Conservation (phyloP, 23 tunicate species). For the Halocynthia aurantium region DNA sequence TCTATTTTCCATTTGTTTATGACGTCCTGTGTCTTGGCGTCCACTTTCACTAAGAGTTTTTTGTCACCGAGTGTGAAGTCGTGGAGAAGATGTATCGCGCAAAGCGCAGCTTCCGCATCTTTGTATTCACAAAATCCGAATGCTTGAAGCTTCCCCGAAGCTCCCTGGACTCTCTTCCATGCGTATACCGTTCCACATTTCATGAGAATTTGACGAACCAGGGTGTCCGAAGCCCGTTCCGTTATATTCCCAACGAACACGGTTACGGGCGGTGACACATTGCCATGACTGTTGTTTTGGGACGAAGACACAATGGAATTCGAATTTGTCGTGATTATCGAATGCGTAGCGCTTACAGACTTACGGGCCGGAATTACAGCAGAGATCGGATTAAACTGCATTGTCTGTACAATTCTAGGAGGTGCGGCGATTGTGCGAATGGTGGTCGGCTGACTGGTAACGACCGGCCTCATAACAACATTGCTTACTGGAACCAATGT, state of each 20-base stretch:
- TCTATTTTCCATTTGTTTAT: constrained; percentile 94
- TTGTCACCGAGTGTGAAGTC: constrained; percentile 73
- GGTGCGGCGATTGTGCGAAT: constrained; percentile 30
- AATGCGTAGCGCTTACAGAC: constrained; percentile 17
- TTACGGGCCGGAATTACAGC: background rate
- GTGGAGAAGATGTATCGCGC: constrained; percentile 82
- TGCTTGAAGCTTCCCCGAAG: constrained; percentile 91
- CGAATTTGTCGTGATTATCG: constrained; percentile 7
- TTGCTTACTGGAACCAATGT: constrained; percentile 40
- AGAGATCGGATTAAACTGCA: background rate
- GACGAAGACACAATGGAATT: constrained; percentile 44
- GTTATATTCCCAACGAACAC: constrained; percentile 97
- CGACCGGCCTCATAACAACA: constrained; percentile 18
- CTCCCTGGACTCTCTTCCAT: constrained; percentile 99
- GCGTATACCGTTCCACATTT: constrained; percentile 83
- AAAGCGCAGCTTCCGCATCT: constrained; percentile 91
- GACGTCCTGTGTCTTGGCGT: constrained; percentile 81
- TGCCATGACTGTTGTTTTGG: constrained; percentile 6
- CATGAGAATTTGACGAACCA: constrained; percentile 94
- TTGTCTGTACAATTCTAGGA: constrained; percentile 16
- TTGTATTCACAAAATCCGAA: constrained; percentile 98
- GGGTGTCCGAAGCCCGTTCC: constrained; percentile 91
- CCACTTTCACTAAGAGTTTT: constrained; percentile 90
- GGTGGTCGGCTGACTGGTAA: background rate
- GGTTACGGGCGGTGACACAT: constrained; percentile 67